Conservation (phyloP, 2,113 vertebrate species). For the Hippocampus zosterae region DNA sequence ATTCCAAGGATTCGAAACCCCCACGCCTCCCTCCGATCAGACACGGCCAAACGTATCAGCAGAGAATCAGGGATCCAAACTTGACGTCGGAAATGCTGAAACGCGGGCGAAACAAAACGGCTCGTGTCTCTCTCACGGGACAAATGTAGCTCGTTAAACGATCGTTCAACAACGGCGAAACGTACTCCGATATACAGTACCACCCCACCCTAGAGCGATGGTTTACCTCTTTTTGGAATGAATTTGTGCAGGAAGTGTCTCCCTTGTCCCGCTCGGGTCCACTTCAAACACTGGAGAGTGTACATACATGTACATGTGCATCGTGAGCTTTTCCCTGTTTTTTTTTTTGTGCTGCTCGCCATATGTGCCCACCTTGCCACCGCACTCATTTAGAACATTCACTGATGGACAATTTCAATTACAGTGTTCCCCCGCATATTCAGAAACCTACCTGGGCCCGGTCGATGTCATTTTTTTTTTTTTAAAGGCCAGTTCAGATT, state of each 20-base stretch:
- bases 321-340: slow-evolving; percentile 69
- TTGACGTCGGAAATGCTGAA: slow-evolving; percentile 53
- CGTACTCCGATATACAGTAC: background rate
- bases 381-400: too few relatives aligned
- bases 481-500: too few relatives aligned
- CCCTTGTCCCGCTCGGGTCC: slow-evolving; percentile 57
- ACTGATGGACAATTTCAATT: too few relatives aligned
- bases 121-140: slow-evolving; percentile 41
- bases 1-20: slow-evolving; percentile 82
- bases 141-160: slow-evolving; percentile 80
- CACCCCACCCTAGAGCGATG: slow-evolving; percentile 2
- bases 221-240: slow-evolving; percentile 64
- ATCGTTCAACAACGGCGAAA: slow-evolving; percentile 76
- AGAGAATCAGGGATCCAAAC: slow-evolving; percentile 67
- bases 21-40: slow-evolving; percentile 71
- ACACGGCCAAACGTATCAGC: slow-evolving; percentile 86
- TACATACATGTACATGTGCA: slow-evolving; percentile 68
- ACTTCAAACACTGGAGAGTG: slow-evolving; percentile 88
- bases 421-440: background rate
- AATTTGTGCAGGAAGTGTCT: slow-evolving; percentile 75
- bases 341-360: slow-evolving; percentile 52
- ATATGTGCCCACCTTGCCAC: slow-evolving; percentile 40
- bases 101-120: slow-evolving; percentile 53
- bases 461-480: too few relatives aligned
- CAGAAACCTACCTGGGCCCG: background rate